phyloP scores from a whole-genome alignment of 35 echinoderm and acorn worm genomes.

The Eucidaris tribuloides region DNA sequence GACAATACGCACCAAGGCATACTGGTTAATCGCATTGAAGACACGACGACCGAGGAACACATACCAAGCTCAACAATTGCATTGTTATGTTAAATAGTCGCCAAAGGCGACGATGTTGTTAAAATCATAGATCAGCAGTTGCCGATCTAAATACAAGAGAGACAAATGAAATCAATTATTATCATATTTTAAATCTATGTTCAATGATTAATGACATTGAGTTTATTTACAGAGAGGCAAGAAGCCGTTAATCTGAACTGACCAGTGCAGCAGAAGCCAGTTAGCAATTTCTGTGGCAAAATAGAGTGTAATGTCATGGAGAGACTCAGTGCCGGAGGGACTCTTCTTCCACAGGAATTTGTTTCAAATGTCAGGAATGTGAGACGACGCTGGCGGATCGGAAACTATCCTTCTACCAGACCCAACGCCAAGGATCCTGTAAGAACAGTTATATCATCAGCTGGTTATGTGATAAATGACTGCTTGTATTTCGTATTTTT shows the following conservation, averaged over 20 bases:
- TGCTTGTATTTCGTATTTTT: neutral
- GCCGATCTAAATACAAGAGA: neutral
- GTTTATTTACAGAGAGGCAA: neutral
- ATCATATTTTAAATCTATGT: neutral
- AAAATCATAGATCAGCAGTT: no score
- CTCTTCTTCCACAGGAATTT: conserved; percentile 94
- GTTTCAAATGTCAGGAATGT: conserved; percentile 93
- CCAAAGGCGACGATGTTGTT: no score
- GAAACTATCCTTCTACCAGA: conserved; percentile 71
- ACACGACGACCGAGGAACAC: no score
- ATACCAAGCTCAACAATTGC: no score
- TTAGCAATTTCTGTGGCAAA: conserved; percentile 75
- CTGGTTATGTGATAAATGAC: neutral
- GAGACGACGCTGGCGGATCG: conserved; percentile 61
- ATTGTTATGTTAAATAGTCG: no score
- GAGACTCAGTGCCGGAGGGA: conserved; percentile 82
- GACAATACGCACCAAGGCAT: no score
- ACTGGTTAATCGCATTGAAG: no score
- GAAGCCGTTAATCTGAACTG: conserved; percentile 44
- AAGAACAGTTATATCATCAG: neutral
- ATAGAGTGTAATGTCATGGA: conserved; percentile 99
- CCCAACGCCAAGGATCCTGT: conserved; percentile 8
- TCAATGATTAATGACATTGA: neutral
- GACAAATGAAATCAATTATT: neutral
- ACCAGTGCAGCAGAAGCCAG: conserved; percentile 33